phyloP scores from a whole-genome alignment of 2,797 vertebrate genomes.

The Muscicapa comitata region DNA sequence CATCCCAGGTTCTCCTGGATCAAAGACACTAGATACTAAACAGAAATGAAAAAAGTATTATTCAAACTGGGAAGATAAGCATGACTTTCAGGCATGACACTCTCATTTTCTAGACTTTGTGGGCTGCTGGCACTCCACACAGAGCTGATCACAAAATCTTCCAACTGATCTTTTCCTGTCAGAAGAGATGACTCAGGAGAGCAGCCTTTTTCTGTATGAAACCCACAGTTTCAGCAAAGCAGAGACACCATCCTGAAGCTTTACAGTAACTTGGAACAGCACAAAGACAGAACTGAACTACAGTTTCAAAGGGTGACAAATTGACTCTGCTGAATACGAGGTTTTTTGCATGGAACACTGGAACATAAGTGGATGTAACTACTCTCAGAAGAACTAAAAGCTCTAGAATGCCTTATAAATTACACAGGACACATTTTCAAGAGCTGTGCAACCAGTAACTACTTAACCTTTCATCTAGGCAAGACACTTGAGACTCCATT shows the following conservation, averaged over 20 bases:
- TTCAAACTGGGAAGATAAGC: background rate
- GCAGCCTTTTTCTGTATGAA: conserved; percentile 18
- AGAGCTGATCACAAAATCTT: background rate
- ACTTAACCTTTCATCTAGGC: background rate
- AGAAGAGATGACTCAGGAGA: conserved; percentile 34
- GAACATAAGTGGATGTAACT: conserved; percentile 33
- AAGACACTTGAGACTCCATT: background rate
- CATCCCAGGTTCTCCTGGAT: conserved; percentile 89
- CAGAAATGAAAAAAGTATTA: background rate
- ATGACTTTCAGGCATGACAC: background rate
- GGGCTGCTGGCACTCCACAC: background rate
- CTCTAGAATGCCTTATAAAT: conserved; percentile 37
- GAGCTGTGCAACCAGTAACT: background rate
- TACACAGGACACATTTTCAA: background rate
- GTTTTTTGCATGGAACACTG: background rate
- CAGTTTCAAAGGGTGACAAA: conserved; percentile 35
- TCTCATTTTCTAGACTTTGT: background rate
- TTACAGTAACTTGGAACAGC: background rate
- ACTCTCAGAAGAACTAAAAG: conserved; percentile 40
- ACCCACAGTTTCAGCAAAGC: background rate
- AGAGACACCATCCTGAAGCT: background rate
- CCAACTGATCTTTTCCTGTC: conserved; percentile 19
- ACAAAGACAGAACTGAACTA: conserved; percentile 11
- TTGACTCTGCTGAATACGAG: background rate
- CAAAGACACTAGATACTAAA: conserved; percentile 86